Percentiles rank a stretch among this genome's conserved stretches.
Conservation (phyloP, 2,888 invertebrate species). For the Spodoptera littoralis region DNA sequence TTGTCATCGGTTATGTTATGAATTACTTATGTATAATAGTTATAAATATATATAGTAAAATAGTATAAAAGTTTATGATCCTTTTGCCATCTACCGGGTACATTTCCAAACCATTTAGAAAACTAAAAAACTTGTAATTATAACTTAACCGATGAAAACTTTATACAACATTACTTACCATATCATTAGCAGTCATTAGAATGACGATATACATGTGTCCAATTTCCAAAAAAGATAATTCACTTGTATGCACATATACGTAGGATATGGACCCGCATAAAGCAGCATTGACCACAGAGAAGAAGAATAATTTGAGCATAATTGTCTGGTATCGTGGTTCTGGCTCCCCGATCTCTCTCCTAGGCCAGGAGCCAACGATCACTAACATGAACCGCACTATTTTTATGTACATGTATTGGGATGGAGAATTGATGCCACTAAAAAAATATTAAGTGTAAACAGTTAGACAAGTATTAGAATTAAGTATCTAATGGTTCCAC, state of each 20-base stretch:
- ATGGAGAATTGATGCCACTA: slow-evolving; percentile 36
- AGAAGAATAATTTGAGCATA: not conserved
- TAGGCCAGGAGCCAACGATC: slow-evolving; percentile 37
- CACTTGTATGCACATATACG: not conserved
- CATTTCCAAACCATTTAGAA: too few species aligned
- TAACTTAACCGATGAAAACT: too few species aligned
- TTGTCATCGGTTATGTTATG: too few species aligned
- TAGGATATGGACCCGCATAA: not conserved
- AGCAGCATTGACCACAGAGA: fast-evolving
- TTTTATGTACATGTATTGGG: slow-evolving; percentile 33
- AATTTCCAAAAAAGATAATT: slow-evolving; percentile 34
- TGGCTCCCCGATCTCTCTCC: slow-evolving; percentile 19
- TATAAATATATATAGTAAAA: too few species aligned
- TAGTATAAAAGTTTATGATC: too few species aligned
- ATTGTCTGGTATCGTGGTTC: not conserved
- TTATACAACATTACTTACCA: slow-evolving; percentile 25
- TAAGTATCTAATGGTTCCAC: too few species aligned
- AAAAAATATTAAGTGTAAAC: slow-evolving; percentile 1
- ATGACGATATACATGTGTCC: slow-evolving; percentile 38
- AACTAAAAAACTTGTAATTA: too few species aligned
- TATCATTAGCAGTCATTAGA: slow-evolving; percentile 24
- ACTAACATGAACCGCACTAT: slow-evolving; percentile 17
- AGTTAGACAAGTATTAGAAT: too few species aligned
- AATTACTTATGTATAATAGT: too few species aligned
- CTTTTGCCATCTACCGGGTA: too few species aligned